Conservation (phyloP, 2,797 vertebrate species). For the Sphaeramia orbicularis region DNA sequence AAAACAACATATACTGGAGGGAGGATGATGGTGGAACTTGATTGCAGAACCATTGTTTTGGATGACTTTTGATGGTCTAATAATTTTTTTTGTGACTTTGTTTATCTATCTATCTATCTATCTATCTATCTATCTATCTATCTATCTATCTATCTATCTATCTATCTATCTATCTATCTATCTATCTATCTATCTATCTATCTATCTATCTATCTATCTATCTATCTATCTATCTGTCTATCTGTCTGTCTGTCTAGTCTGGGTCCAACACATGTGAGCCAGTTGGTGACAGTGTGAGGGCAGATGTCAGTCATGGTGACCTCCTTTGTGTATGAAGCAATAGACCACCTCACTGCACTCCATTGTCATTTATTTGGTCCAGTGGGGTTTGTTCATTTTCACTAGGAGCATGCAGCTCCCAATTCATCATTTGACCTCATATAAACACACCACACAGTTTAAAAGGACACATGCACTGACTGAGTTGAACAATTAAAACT, state of each 20-base stretch:
- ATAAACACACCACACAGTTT: conserved; percentile 2
- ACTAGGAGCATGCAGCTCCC: conserved; percentile 35
- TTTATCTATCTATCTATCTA: too few relatives aligned
- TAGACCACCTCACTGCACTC: conserved; percentile 84
- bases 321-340: conserved; percentile 82
- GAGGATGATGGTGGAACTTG: too few relatives aligned
- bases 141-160: conserved; percentile 29
- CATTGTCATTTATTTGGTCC: conserved; percentile 89
- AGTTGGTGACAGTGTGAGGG: conserved; percentile 83
- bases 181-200: conserved; percentile 35
- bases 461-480: conserved; percentile 5
- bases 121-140: not conserved
- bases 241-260: too few relatives aligned
- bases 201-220: conserved; percentile 46
- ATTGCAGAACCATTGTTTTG: too few relatives aligned
- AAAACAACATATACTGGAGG: too few relatives aligned
- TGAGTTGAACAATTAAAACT: not conserved
- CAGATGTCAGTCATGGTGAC: conserved; percentile 86
- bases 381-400: conserved; percentile 75
- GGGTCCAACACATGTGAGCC: conserved; percentile 70
- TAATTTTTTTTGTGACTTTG: too few relatives aligned
- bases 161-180: conserved; percentile 32
- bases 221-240: conserved; percentile 5
- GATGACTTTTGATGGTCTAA: too few relatives aligned
- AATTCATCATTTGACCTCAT: conserved; percentile 36